Evolutionary conservation across 2,113 vertebrate genomes (phyloP), one percentile per base, ranked within the genome.

Genomic region (Nothocercus nigrocapillus): DNA sequence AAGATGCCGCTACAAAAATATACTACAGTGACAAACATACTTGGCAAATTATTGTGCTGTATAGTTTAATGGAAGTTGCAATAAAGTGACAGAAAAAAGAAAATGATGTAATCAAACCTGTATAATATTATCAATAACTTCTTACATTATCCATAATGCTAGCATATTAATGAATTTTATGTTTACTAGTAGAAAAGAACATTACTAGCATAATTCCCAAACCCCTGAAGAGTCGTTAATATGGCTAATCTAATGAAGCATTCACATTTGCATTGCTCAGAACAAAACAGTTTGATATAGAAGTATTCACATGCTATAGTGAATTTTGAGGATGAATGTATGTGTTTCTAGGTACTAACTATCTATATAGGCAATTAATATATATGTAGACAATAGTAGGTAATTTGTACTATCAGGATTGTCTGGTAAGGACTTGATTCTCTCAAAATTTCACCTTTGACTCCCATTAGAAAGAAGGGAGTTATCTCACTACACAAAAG

Each of bases 11-110:
- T n/a, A 90, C 40, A 81, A 94, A 86, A 47, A 80, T 61, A 88
- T 45, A 30, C 24, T 92, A 25, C 90, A 88, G 44, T 34, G 7
- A 96, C 69, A 94, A 93, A 91, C 82, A 82, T 61, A 95, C 97
- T 95, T 92, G 86, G 53, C 63, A 81, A 82, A 36, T 73, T 88
- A 95, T 83, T 81, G 47, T 86, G 25, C 45, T 68, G 28, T 67
- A 82, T 73, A 92, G 70, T 77, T 53, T 85, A 95, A 88, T 88
- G 42, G 68, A 86, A 93, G 15, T 83, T 51, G 90, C 30, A 79
- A 72, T 92, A 95, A 85, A 76, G 7, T 74, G 68, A 58, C 7
- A 85, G 54, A 49, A 93, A 83, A 67, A 67, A 11, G 3, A 56
- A 81, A 64, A 30, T 77, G 58, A 86, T 68, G 44, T 76, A 90